These are phyloP conservation scores for Pyrrhura leucotis DNA, from an alignment of 2,797 vertebrate species.

Conservation along the genomic window DNA sequence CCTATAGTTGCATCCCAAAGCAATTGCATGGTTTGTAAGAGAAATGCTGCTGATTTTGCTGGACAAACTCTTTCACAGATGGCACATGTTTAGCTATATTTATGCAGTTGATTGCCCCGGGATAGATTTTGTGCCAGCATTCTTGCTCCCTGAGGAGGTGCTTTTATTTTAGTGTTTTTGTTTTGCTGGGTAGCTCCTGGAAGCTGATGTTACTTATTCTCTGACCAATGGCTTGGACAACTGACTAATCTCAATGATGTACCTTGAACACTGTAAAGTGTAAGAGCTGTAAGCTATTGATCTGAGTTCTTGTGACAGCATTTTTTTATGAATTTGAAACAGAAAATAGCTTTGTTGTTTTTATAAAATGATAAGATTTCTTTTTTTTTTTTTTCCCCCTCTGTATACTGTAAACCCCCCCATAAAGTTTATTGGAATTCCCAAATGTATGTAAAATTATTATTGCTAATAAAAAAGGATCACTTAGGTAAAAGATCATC, in stretches of 20 bases:
- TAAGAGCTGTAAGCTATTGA: neutral
- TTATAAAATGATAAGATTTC: neutral
- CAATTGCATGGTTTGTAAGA: neutral
- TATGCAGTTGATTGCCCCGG: constrained; percentile 34
- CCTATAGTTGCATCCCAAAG: neutral
- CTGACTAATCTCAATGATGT: neutral
- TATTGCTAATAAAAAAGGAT: neutral
- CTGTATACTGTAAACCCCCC: rapidly evolving
- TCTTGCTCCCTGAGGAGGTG: neutral
- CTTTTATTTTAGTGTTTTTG: neutral
- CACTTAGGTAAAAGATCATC: neutral
- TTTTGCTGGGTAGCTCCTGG: constrained; percentile 11
- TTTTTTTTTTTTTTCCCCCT: neutral
- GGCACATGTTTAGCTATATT: constrained; percentile 26
- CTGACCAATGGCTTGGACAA: neutral
- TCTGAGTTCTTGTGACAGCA: neutral
- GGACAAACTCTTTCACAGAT: constrained; percentile 33
- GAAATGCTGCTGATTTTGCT: neutral
- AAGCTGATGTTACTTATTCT: neutral
- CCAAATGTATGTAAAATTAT: neutral
- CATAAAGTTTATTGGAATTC: neutral
- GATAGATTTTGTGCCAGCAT: constrained; percentile 21
- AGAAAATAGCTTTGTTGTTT: neutral
- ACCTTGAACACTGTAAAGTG: neutral
- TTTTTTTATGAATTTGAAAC: neutral